phyloP scores from a whole-genome alignment of 2,888 invertebrate species.

The Lithophane socia region DNA sequence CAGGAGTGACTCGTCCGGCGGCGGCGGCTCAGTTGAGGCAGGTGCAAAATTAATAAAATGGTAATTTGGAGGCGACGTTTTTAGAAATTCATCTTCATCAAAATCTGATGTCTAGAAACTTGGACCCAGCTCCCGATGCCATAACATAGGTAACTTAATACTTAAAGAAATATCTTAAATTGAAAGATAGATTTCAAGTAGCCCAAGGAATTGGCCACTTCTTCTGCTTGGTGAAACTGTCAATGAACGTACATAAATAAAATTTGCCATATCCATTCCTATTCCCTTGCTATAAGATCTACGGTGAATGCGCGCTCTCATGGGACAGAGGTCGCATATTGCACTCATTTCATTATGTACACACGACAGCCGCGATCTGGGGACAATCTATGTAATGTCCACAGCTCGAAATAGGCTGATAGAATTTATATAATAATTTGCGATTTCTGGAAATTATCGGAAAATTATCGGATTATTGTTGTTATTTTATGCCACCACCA shows the following conservation, averaged over 20 bases:
- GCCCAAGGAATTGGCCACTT: not conserved
- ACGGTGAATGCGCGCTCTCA: slow-evolving; percentile 68
- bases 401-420: slow-evolving; percentile 34
- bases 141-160: not conserved
- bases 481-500: too few species aligned
- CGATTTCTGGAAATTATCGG: too few species aligned
- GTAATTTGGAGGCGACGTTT: not conserved
- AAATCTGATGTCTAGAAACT: not conserved
- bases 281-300: not conserved
- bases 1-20: not conserved
- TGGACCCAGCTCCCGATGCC: not conserved
- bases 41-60: not conserved
- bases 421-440: slow-evolving; percentile 21
- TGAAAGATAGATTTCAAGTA: not conserved
- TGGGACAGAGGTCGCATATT: slow-evolving; percentile 84
- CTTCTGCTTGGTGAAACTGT: not conserved
- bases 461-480: too few species aligned
- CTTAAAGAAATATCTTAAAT: not conserved
- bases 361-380: slow-evolving; percentile 82
- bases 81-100: not conserved
- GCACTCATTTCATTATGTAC: slow-evolving; percentile 90
- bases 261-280: slow-evolving; percentile 49
- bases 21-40: not conserved
- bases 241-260: not conserved
- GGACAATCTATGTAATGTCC: slow-evolving; percentile 76